phyloP scores from a whole-genome alignment of 1,140 invertebrate genomes.

The Matsumurasca onukii region DNA sequence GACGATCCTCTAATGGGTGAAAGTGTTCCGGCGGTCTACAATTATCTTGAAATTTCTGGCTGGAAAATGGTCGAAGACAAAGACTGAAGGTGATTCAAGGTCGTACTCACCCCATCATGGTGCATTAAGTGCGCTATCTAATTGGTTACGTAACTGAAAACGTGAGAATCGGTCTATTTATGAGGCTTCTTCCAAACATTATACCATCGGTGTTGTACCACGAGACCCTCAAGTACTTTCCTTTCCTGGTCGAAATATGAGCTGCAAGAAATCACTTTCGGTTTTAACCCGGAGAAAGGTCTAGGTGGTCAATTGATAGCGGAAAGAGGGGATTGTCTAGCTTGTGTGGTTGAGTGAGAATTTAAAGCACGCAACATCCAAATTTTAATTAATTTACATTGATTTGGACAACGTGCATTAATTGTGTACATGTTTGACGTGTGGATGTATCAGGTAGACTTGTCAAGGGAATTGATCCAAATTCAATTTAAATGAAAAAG shows the following conservation, averaged over 20 bases:
- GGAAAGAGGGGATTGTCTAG: too few species aligned
- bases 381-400: too few species aligned
- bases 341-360: too few species aligned
- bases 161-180: constrained; percentile 20
- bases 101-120: neutral
- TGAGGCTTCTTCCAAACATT: constrained; percentile 21
- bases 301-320: too few species aligned
- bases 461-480: too few species aligned
- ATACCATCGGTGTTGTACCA: neutral
- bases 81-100: neutral
- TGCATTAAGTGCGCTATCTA: constrained; percentile 6
- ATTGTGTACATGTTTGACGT: too few species aligned
- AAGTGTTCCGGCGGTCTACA: neutral
- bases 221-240: neutral
- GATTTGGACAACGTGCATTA: too few species aligned
- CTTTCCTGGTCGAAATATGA: constrained; percentile 17
- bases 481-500: too few species aligned
- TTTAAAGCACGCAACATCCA: too few species aligned
- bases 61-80: neutral
- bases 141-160: neutral
- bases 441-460: too few species aligned
- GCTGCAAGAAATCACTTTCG: constrained; percentile 19
- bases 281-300: neutral
- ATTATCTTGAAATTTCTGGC: neutral
- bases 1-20: neutral